phyloP scores from a whole-genome alignment of 2,888 invertebrate species.

The Strigamia transsilvanica region DNA sequence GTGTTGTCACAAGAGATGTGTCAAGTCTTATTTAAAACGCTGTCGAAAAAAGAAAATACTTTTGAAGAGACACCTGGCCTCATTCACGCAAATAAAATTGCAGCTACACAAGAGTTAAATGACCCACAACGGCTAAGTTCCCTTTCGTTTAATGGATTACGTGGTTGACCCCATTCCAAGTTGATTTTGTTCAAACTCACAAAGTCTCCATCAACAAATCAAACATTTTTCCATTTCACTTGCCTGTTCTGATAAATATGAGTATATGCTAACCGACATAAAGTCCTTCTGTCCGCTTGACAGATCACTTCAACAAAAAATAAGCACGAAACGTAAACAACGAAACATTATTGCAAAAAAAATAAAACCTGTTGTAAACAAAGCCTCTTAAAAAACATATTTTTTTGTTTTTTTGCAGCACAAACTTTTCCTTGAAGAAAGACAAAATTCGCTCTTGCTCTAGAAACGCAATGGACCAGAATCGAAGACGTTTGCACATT shows the following conservation, averaged over 20 bases:
- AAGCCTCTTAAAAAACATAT: neutral
- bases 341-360: neutral
- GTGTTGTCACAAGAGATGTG: constrained; percentile 7
- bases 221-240: neutral
- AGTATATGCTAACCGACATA: too few relatives aligned
- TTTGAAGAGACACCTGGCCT: constrained; percentile 38
- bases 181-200: neutral
- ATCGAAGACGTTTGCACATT: neutral
- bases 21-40: neutral
- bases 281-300: too few relatives aligned
- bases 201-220: neutral
- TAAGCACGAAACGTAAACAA: too few relatives aligned
- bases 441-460: neutral
- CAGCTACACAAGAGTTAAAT: constrained; percentile 31
- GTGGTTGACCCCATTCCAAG: constrained; percentile 45
- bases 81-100: constrained; percentile 17
- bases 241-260: too few relatives aligned
- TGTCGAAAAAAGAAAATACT: neutral
- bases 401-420: neutral
- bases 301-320: too few relatives aligned
- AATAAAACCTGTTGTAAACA: neutral
- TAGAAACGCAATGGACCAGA: neutral
- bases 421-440: neutral
- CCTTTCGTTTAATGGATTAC: constrained; percentile 39
- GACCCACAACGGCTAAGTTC: constrained; percentile 37